Evolutionary conservation across 2,113 vertebrate genomes (phyloP), one percentile per base, ranked within the genome.

Genomic region (Phalacrocorax brasilianus): DNA sequence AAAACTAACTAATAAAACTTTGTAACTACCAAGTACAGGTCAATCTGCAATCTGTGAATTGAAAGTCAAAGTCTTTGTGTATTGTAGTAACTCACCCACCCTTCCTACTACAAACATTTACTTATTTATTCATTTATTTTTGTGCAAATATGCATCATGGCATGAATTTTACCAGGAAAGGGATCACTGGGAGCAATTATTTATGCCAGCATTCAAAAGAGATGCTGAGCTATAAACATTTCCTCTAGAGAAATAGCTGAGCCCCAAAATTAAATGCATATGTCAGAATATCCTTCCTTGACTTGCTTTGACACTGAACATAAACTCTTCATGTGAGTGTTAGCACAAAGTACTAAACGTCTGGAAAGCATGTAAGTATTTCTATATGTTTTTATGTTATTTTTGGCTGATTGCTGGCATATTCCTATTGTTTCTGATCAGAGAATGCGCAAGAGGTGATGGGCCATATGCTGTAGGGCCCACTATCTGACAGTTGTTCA

Each of bases 381-480:
- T 96, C 83, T 96, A 1, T 81, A 85, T 85, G 83, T 75, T 95
- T 95, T 95, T 70, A 13, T 96, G 90, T 97, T 93, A 80, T 95
- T 97, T 97, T 96, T 94, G 90, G 88, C 95, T 81, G 74, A 84
- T 96, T 93, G 84, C 91, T 96, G 89, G 84, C 86, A 32, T 94
- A 45, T 71, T 92, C 76, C 93, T 92, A 55, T 77, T 82, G 78
- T 97, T 96, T 82, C 80, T 96, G 94, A 91, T 94, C 96, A 32
- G 88, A 88, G 91, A 95, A 93, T 66, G 76, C 63, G 89, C 82
- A 89, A 90, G 90, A 95, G 93, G 96, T 96, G 96, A 97, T 96
- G 94, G 96, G 89, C 93, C 95, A 97, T 96, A 96, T 95, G 93
- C 91, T 91, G 81, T 74, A 91, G 77, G 83, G 88, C 70, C 87